A percentile compares a stretch with the other conserved stretches of the same genome.
Evolutionary conservation across 2,797 vertebrate genomes (phyloP).

Genomic region (Spinus pinus): DNA sequence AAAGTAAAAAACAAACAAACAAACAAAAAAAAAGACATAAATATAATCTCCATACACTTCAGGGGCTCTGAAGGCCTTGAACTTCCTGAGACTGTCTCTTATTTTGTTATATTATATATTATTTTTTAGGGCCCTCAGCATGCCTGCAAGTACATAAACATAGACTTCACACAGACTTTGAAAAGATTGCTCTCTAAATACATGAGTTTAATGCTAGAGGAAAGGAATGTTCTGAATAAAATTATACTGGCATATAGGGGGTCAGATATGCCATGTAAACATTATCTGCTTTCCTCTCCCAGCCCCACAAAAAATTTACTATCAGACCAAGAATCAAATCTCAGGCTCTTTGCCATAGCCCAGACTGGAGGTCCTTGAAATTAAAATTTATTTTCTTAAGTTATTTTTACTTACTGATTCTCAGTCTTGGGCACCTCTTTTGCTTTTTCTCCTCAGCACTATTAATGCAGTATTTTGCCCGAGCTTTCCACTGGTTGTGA

Average conservation of each 20-base stretch:
- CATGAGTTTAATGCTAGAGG: neutral
- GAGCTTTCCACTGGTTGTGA: neutral
- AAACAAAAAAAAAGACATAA: neutral
- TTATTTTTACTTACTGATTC: neutral
- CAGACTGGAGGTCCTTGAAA: neutral
- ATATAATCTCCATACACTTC: neutral
- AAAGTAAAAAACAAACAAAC: neutral
- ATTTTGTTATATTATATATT: neutral
- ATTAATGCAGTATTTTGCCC: neutral
- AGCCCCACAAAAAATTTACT: neutral
- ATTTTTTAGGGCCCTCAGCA: neutral
- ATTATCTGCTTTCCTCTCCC: neutral
- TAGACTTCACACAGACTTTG: neutral
- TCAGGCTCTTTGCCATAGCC: neutral
- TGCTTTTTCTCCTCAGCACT: neutral
- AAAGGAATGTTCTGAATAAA: neutral
- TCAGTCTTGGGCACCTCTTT: neutral
- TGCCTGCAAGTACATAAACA: neutral
- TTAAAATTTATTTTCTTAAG: neutral
- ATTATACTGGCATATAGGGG: neutral
- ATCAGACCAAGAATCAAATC: neutral
- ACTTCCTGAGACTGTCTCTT: neutral
- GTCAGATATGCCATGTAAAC: rapidly evolving
- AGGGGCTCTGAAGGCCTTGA: neutral
- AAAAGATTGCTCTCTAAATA: neutral